Conservation (phyloP, 2,113 vertebrate species). For the Oriolus oriolus region DNA sequence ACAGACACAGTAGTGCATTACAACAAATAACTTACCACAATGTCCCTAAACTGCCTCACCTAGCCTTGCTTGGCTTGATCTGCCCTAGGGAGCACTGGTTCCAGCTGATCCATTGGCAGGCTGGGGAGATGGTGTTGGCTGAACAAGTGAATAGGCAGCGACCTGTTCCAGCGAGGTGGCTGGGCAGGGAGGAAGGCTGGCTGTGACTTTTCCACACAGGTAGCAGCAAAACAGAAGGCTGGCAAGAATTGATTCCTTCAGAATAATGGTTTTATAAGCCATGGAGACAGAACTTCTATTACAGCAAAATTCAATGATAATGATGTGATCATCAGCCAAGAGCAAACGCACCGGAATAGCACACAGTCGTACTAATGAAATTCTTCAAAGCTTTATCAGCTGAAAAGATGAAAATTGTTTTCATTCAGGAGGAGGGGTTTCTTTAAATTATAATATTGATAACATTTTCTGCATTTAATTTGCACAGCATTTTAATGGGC, state of each 20-base stretch:
- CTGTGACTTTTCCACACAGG: background rate
- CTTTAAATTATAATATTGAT: background rate
- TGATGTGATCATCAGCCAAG: background rate
- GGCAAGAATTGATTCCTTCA: background rate
- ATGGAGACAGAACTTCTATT: background rate
- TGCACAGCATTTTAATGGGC: background rate
- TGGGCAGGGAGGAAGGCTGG: background rate
- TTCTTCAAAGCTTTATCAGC: conserved; percentile 10
- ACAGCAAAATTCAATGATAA: background rate
- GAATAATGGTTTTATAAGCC: background rate
- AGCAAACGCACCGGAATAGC: background rate
- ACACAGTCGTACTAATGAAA: background rate
- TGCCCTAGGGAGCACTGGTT: background rate
- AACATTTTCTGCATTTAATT: conserved; percentile 13
- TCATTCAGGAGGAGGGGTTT: background rate
- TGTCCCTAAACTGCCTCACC: background rate
- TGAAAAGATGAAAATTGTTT: conserved; percentile 17
- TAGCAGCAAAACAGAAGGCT: background rate
- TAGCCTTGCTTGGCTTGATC: background rate
- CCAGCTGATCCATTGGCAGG: background rate
- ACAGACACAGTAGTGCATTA: no score
- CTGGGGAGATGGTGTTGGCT: background rate
- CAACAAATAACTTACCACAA: background rate
- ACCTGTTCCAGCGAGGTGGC: rapidly evolving
- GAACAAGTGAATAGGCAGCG: rapidly evolving